Evolutionary conservation across 2,888 invertebrate species (phyloP).

Genomic region (Drosophila nigritarsus): DNA sequence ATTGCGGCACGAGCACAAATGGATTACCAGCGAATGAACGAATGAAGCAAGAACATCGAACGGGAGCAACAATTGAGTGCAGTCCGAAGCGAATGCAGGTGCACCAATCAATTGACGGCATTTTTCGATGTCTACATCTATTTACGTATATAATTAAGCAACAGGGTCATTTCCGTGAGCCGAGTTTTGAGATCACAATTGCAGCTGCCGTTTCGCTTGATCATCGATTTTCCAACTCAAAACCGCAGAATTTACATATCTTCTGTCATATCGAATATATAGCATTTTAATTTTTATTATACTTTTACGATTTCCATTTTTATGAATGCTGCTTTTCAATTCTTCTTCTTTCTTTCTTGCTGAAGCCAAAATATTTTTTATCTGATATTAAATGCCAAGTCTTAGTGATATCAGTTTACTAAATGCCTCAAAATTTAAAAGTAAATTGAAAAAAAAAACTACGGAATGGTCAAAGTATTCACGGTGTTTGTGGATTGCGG

Average conservation of each 20-base stretch:
- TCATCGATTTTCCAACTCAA: constrained; percentile 3
- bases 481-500: constrained; percentile 32
- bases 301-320: constrained; percentile 1
- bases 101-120: constrained; percentile 34
- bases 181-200: background rate
- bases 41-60: constrained; percentile 1
- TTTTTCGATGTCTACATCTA: constrained; percentile 2
- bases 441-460: background rate
- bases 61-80: constrained; percentile 30
- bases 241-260: background rate
- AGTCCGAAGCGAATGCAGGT: constrained; percentile 22
- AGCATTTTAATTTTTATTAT: background rate
- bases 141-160: constrained; percentile 26
- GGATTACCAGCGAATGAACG: constrained; percentile 38
- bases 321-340: constrained; percentile 55
- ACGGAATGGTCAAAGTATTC: constrained; percentile 3
- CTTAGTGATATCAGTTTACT: no score
- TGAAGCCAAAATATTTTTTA: no score
- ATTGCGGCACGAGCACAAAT: constrained; percentile 63
- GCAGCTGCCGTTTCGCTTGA: constrained; percentile 4
- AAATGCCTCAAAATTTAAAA: no score
- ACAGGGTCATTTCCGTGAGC: constrained; percentile 15
- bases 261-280: background rate
- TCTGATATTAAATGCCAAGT: no score
- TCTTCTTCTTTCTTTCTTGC: no score